Evolutionary conservation across 2,113 vertebrate genomes (phyloP), one percentile per base, ranked within the genome.

Genomic region (Vicugna pacos): DNA sequence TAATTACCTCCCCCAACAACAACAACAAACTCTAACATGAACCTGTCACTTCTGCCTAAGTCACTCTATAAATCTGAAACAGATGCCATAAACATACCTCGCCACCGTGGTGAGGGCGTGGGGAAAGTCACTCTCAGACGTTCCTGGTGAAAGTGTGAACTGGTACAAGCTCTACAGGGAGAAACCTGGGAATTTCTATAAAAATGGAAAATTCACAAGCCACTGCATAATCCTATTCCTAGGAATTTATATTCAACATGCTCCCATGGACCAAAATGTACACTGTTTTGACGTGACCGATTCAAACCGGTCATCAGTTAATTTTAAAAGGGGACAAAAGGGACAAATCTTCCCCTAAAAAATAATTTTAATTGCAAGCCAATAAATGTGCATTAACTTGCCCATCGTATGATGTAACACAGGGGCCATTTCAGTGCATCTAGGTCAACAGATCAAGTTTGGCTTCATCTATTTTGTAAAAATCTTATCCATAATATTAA

Each of bases 221-320:
- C 19, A 38, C 2, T 26, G 38, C 14, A n/a, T 26, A 48, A 62
- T 46, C 60, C 52, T 87, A 30, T n/a, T 82, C 69, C 64, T 6
- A 46, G 48, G 42, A 64, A 70, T 12, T 48, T 6, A 46, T 4
- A 19, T 3, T 20, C 10, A 38, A 91, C 16, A 1, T 32, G 17
- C 2, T 67, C 64, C 3, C 19, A 2, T 30, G 64, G 46, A 52
- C 50, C 52, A 28, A 60, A 15, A 75, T 0, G 1, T 12, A 60
- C 12, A 3, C 3, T 6, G 50, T 1, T 24, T 76, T 12, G 5
- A 24, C 8, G 20, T 5, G 2, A 38, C 46, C 77, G 2, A 38
- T 35, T 70, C 35, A 32, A 69, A 35, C 35, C 52, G 2, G 24
- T 60, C 42, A 75, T 17, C 64, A 28, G 32, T 76, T 65, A 56